Evolutionary conservation across 2,797 vertebrate genomes (phyloP).

Genomic region (Sphenopsis melanotis): DNA sequence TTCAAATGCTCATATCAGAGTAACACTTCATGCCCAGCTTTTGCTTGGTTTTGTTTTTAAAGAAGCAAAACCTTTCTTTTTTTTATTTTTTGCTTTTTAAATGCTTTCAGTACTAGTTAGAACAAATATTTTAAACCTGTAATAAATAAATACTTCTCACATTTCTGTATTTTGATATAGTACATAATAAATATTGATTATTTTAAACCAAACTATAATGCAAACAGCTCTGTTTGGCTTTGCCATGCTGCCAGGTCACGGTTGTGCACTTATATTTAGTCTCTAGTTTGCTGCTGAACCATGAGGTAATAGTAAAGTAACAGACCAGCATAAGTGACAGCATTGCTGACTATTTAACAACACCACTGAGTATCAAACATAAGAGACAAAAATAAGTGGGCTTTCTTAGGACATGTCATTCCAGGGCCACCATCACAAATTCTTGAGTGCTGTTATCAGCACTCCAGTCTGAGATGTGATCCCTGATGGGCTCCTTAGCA

Average conservation of each 20-base stretch:
- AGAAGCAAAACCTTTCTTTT: background rate
- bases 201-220: background rate
- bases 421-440: background rate
- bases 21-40: background rate
- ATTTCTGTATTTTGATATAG: background rate
- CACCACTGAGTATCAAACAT: background rate
- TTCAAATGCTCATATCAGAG: background rate
- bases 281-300: background rate
- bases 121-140: background rate
- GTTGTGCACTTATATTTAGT: background rate
- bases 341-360: background rate
- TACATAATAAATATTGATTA: background rate
- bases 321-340: background rate
- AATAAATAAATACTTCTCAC: background rate
- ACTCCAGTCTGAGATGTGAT: rapidly evolving
- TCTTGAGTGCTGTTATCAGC: background rate
- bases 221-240: background rate
- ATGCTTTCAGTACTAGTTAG: background rate
- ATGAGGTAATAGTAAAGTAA: background rate
- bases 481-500: background rate
- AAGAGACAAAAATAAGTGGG: background rate
- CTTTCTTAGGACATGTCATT: background rate
- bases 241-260: background rate
- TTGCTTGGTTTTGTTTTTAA: background rate
- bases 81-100: background rate